Conservation (phyloP, 2,888 invertebrate genomes). For the Melanostoma mellinum region DNA sequence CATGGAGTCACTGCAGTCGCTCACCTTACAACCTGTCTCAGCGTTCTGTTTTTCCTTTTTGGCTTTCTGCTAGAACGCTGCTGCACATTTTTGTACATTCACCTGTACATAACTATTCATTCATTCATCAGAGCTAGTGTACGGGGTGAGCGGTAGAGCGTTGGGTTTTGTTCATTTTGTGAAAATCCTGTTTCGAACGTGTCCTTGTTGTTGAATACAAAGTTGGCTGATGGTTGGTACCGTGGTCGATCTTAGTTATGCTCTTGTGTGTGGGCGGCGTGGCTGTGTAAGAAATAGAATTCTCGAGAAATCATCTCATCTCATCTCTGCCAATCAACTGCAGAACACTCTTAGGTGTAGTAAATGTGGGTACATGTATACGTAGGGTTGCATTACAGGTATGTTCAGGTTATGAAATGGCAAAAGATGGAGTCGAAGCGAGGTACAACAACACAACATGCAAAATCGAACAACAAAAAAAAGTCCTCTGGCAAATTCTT, state of each 20-base stretch:
- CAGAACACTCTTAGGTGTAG: slow-evolving; percentile 19
- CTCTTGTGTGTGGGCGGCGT: background rate
- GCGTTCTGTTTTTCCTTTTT: slow-evolving; percentile 1
- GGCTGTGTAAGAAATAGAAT: slow-evolving; percentile 19
- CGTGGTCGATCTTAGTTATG: background rate
- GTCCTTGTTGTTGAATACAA: slow-evolving; percentile 45
- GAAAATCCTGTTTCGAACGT: slow-evolving; percentile 37
- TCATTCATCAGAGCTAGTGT: background rate
- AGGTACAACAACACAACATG: slow-evolving; percentile 1
- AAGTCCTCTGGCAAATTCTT: slow-evolving; percentile 58
- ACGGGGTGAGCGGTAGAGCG: background rate
- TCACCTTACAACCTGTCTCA: slow-evolving; percentile 23
- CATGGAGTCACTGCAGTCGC: slow-evolving; percentile 36
- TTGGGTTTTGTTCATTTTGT: slow-evolving; percentile 46
- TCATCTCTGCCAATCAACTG: slow-evolving; percentile 62
- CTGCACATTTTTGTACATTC: slow-evolving; percentile 17
- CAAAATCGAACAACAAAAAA: slow-evolving; percentile 2
- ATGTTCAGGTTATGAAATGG: slow-evolving; percentile 11
- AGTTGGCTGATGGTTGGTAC: slow-evolving; percentile 2
- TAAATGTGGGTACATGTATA: background rate
- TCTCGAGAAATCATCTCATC: slow-evolving; percentile 36
- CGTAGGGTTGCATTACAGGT: background rate
- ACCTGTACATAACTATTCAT: background rate
- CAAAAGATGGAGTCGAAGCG: background rate
- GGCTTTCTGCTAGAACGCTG: slow-evolving; percentile 5